These are phyloP conservation scores for Macaria notata DNA, from an alignment of 2,888 invertebrate species.

Conservation along the genomic window DNA sequence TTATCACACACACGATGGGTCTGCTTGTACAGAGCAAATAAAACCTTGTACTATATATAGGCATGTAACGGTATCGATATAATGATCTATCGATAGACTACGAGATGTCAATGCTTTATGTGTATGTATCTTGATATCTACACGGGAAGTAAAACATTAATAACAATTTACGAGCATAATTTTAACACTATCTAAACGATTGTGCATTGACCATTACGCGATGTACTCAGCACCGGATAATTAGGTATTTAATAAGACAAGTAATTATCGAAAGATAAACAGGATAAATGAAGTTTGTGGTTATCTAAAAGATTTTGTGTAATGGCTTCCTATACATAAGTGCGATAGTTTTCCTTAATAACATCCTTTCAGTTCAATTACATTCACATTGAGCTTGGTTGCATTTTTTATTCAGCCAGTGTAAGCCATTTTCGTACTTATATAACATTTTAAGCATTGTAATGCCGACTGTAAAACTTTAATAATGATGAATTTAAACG, in stretches of 20 bases:
- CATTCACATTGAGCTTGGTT: no score
- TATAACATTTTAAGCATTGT: no score
- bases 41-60: constrained; percentile 27
- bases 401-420: no score
- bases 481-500: no score
- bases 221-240: neutral
- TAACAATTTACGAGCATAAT: neutral
- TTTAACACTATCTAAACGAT: neutral
- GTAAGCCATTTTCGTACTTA: no score
- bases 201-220: neutral
- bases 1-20: constrained; percentile 44
- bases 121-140: neutral
- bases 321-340: no score
- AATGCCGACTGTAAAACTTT: no score
- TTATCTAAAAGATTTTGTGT: no score
- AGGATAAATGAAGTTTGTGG: no score
- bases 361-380: no score
- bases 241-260: neutral
- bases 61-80: constrained; percentile 31
- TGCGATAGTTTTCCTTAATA: no score
- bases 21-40: constrained; percentile 35
- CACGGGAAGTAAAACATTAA: neutral
- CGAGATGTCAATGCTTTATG: neutral
- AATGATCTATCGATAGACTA: constrained; percentile 44
- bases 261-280: no score